Base-by-base conservation (phyloP, 2,888 invertebrate species). In the Parnassius orleans region DNA sequence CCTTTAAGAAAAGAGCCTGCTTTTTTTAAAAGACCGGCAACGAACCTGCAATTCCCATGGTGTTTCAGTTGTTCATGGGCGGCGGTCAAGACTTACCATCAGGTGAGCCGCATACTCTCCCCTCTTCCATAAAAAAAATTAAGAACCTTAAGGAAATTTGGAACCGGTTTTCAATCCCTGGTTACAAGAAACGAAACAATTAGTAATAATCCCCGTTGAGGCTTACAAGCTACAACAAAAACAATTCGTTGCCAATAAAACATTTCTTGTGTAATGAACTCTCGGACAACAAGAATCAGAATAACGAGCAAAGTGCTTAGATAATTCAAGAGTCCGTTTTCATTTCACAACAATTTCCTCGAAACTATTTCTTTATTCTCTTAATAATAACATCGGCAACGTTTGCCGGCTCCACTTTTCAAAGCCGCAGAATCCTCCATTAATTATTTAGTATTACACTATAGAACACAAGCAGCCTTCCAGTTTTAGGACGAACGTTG, bases 381-480 rank as follows among this genome's bases (percentile, higher is more conserved):
- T 57, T 63, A 59, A 60, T 60, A 62, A 65, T 65, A 64, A 62
- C 63, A 62, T 50, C 55, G 60, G 59, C 47, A 44, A 57, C 47
- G 54, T 56, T 65, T 57, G 62, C 63, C 47, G 63, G 60, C 64
- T 62, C 58, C 64, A 62, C 59, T 63, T 66, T 65, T 64, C 58
- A 67, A 65, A 67, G 56, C 69, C 57, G 68, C 70, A 68, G 69
- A 71, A 72, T 72, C 68, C 67, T 60, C 64, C 71, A 73, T 77
- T 75, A 74, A 76, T 78, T 74, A 77, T 78, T 74, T 70, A 77
- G 68, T 68, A 60, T 64, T 65, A 65, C 57, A 57, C 59, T 53
- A 24, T 41, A 44, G 57, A 15, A 63, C 58, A 56, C 15, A 58
- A 57, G 65, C 66, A 68, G 57, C 61, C 60, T 65, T 63, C 61